phyloP scores from a whole-genome alignment of 2,888 invertebrate species.

The Phytoseiulus persimilis region DNA sequence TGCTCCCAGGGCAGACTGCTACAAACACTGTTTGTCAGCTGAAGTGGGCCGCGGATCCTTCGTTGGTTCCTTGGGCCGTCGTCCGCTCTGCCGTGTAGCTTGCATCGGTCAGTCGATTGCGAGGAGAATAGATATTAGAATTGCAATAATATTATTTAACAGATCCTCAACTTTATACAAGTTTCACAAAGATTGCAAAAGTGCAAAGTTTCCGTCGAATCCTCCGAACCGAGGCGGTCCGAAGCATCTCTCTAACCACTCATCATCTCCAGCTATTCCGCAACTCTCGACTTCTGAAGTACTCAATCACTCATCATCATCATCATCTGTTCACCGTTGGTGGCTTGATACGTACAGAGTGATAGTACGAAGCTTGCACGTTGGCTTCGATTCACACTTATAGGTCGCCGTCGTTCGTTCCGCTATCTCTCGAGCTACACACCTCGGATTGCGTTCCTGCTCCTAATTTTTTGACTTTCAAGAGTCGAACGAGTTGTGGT shows the following conservation, averaged over 20 bases:
- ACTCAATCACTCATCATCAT: not conserved
- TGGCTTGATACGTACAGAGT: not conserved
- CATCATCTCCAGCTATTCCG: not conserved
- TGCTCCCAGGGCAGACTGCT: not conserved
- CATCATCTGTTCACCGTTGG: not conserved
- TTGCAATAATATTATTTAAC: constrained; percentile 38
- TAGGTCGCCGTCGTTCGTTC: not conserved
- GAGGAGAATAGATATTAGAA: not conserved
- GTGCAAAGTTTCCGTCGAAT: not conserved
- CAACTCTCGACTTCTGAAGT: not conserved
- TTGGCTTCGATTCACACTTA: not conserved
- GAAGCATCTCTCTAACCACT: not conserved
- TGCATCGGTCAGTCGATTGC: not conserved
- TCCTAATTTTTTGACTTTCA: not conserved
- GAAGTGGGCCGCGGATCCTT: not conserved
- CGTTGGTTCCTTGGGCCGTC: not conserved
- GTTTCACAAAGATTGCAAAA: constrained; percentile 32
- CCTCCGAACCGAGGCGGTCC: not conserved
- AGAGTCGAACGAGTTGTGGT: not conserved
- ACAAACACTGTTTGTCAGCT: not conserved
- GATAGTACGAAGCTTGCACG: not conserved
- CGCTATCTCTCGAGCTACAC: too few species aligned
- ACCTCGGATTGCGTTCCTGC: not conserved
- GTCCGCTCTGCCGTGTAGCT: not conserved
- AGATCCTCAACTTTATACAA: constrained; percentile 36